Evolutionary conservation across 1,140 invertebrate genomes (phyloP), one percentile per base, ranked within the genome.

Genomic region (Zophobas atratus): DNA sequence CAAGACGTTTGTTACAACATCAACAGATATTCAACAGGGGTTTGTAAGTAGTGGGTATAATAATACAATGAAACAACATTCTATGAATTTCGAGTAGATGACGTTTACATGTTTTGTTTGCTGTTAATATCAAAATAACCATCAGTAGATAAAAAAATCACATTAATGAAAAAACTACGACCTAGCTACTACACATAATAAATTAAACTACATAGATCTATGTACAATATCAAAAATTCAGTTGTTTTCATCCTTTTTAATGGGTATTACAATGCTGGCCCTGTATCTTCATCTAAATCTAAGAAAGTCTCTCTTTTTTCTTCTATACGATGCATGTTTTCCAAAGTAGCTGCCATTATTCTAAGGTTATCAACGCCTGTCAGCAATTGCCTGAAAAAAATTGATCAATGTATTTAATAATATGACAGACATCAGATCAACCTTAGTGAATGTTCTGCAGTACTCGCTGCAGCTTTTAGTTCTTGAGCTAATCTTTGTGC

Each of bases 361-460:
- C 90, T 87, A 48, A 93, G 85, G 87, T 92, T 92, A 77, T 91
- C 90, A 34, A 93, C 91, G 39, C 92, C 92, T 48, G 87, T 89
- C 81, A 93, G 87, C 43, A 93, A 79, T 88, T 92, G 91, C 80
- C 92, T 92, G 86, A 86, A 70, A 43, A 80, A 73, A 76, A 48
- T 60, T 35, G 70, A 53, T 72, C 57, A 79, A 41, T 43, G 1
- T 43, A 32, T 56, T 41, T 56, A 41, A 6, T 3, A 32, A 57
- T 49, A 51, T 51, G n/a, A 57, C 63, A 20, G 20, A 20, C 20
- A 20, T 35, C 67, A 70, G 35, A 48, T 55, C 60, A 85, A 92
- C 92, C 91, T 91, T 2, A 93, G 84, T 33, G 91, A 92, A 39
- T 88, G 86, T 86, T 93, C 92, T 20, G 92, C 92, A 53, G 89